These are phyloP conservation scores for Scrobipalpa atriplicella DNA, from an alignment of 2,888 invertebrate genomes.

Conservation along the genomic window DNA sequence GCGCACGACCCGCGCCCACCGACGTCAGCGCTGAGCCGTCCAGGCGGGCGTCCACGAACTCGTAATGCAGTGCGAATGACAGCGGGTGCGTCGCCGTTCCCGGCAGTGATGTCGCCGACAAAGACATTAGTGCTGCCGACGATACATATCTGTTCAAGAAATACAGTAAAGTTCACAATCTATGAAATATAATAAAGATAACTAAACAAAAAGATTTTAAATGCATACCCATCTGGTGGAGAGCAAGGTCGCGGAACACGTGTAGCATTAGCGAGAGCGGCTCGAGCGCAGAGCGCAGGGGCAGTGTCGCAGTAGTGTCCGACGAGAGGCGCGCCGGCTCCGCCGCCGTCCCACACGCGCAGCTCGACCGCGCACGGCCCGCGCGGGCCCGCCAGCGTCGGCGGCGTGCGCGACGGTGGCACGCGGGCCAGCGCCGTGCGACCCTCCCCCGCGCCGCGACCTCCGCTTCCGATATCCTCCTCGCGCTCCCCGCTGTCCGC, in stretches of 20 bases:
- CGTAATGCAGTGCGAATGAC: conserved; percentile 88
- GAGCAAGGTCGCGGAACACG: conserved; percentile 91
- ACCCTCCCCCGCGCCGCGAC: conserved; percentile 35
- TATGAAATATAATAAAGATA: neutral
- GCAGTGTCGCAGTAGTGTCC: conserved; percentile 89
- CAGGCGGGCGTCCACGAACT: conserved; percentile 91
- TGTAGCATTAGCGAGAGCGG: conserved; percentile 87
- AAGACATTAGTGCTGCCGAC: conserved; percentile 58
- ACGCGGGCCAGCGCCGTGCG: conserved; percentile 18
- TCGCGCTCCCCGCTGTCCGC: conserved; percentile 82
- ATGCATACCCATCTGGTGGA: conserved; percentile 85
- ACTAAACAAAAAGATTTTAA: neutral
- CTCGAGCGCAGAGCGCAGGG: conserved; percentile 92
- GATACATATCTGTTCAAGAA: conserved; percentile 87
- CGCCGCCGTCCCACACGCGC: conserved; percentile 90
- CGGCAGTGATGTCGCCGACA: conserved; percentile 79
- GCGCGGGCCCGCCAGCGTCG: conserved; percentile 80
- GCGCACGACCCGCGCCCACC: conserved; percentile 59
- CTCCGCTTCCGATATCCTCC: conserved; percentile 45
- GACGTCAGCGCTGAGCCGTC: conserved; percentile 85
- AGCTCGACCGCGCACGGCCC: conserved; percentile 85
- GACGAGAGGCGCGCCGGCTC: conserved; percentile 76
- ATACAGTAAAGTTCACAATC: too few species aligned
- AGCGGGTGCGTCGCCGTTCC: conserved; percentile 92
- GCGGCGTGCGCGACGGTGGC: conserved; percentile 86